Base-by-base conservation (phyloP, 2,888 invertebrate species). In the Metacarcinus magister region DNA sequence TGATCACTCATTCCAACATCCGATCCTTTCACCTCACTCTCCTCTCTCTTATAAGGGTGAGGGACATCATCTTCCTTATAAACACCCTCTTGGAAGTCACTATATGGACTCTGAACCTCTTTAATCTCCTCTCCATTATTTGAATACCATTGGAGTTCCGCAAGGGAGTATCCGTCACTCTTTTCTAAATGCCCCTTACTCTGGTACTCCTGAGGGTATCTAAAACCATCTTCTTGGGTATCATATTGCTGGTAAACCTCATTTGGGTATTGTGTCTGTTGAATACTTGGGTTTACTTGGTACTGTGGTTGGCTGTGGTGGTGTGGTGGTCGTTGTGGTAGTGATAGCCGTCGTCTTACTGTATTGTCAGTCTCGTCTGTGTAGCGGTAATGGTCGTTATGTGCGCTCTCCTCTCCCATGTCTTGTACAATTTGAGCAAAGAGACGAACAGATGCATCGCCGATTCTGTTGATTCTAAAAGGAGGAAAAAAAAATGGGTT, bases 401-500 rank as follows among this genome's bases (percentile, higher is more conserved):
- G 39, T 10, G 19, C 13, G 44, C 23, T 13, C 4, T 91, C 87
- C 0, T 87, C 94, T 0, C 48, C 67, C 32, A 43, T 82, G 94
- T 82, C 94, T 16, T 94, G 46, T 5, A 89, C 96, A 23, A 96
- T 67, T 10, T 96, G 91, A 23, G 48, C 90, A 48, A 96, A 92
- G n/a, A 94, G 39, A 0, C 92, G 91, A 2, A 96, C 87, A 0
- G 96, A 96, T 7, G 94, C 96, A 28, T 96, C 96, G 0, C 96
- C 96, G 10, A 96, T 96, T 7, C 96, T 94, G 60, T 96, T 96
- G 43, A 96, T 94, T 28, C 96, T 96, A 28, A 2, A 39, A n/a
- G 10, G 44, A n/a, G 90, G 1, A 7, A n/a, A 10, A 10, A 43
- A n/a, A n/a, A 28, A 4, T 0, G 10, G 75, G 8, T 28, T 8